These are phyloP conservation scores for Rhadina sibilatrix DNA, from an alignment of 2,113 vertebrate species.

Conservation along the genomic window DNA sequence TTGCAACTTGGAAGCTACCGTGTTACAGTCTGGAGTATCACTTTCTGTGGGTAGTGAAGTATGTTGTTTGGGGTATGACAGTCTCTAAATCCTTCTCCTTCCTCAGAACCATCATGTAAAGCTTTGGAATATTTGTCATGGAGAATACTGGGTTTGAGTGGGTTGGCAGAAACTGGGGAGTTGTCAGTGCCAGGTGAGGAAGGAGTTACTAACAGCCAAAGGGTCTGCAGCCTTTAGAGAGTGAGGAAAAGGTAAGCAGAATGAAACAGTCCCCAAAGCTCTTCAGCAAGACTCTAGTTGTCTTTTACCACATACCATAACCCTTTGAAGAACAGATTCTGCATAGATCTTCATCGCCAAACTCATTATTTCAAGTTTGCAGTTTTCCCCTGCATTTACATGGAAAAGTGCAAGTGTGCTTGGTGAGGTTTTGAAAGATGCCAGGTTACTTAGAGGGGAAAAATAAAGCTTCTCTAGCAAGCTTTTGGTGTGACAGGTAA, in stretches of 20 bases:
- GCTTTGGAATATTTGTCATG: not conserved
- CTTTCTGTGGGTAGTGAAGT: not conserved
- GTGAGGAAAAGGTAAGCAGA: not conserved
- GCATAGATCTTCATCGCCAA: not conserved
- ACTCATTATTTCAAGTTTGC: not conserved
- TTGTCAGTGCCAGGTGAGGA: not conserved
- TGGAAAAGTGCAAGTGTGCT: not conserved
- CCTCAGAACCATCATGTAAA: not conserved
- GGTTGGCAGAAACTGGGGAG: not conserved
- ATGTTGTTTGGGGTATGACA: not conserved
- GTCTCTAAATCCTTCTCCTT: not conserved
- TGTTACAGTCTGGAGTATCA: not conserved
- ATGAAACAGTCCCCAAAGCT: not conserved
- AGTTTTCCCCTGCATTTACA: fast-evolving
- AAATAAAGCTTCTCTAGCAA: not conserved
- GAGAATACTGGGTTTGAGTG: not conserved
- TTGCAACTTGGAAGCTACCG: not conserved
- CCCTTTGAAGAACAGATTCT: not conserved
- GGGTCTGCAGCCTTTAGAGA: not conserved
- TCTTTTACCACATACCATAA: not conserved
- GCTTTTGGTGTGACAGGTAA: not conserved
- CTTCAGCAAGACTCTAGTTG: not conserved
- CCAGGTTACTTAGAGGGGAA: not conserved
- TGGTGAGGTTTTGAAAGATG: not conserved
- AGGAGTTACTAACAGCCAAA: not conserved